Conservation (phyloP, 2,113 vertebrate genomes). For the Chelonoidis abingdonii region DNA sequence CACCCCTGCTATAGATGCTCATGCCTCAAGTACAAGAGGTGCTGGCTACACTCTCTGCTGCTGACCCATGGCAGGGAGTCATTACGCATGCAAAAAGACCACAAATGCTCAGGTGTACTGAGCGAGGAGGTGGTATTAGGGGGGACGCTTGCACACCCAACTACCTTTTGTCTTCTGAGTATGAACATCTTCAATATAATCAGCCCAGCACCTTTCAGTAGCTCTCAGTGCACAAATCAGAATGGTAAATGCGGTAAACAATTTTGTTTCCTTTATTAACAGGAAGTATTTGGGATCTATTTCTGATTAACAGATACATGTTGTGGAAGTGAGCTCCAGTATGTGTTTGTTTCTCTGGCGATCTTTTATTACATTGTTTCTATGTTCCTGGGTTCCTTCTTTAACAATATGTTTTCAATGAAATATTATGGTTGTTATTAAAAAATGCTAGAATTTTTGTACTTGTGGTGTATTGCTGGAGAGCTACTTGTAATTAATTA, state of each 20-base stretch:
- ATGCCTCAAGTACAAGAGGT: not conserved
- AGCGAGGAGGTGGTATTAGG: not conserved
- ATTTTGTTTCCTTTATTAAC: not conserved
- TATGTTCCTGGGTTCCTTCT: not conserved
- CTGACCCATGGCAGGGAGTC: not conserved
- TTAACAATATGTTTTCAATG: not conserved
- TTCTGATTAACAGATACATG: not conserved
- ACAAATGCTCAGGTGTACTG: not conserved
- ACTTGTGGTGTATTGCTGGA: not conserved
- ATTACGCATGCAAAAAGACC: rapidly evolving
- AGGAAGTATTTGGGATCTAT: not conserved
- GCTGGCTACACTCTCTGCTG: rapidly evolving
- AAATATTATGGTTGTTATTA: not conserved
- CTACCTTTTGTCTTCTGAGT: not conserved
- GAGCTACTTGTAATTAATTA: not conserved
- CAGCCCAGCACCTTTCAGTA: not conserved
- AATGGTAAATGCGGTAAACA: not conserved
- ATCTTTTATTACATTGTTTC: rapidly evolving
- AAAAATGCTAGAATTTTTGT: not conserved
- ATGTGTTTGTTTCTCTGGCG: not conserved
- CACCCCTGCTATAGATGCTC: not conserved
- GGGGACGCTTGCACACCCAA: not conserved
- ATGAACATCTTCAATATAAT: no score
- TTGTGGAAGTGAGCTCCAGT: not conserved
- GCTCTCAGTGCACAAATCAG: not conserved